Evolutionary conservation across 2,113 vertebrate genomes (phyloP), one percentile per base, ranked within the genome.

Genomic region (Myotis yumanensis): DNA sequence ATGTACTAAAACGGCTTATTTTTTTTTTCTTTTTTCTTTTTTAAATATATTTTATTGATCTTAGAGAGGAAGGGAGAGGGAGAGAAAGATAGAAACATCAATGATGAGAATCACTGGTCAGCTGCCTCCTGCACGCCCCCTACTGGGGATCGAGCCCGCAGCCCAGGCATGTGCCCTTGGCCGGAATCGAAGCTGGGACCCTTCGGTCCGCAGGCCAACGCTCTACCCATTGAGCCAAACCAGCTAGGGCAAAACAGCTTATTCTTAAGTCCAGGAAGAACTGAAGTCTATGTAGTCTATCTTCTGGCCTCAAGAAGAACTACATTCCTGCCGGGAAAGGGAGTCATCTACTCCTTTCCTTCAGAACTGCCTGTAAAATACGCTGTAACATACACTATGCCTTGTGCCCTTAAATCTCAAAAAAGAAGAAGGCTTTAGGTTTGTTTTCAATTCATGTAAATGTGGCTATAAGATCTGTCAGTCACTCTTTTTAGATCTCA

Each of bases 361-460:
- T 51, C 18, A 57, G 32, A 66, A 68, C 30, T 59, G 37, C 52
- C 82, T 15, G 0, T 9, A 80, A 86, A 57, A 83, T 11, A 35
- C 0, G 1, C 52, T 7, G 7, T 1, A 12, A 73, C 6, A 23
- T 10, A 37, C 25, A 35, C 16, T 12, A 30, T 11, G 30, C 69
- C 35, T 4, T 12, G 1, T n/a, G 35, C 4, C 43, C 72, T 22
- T 3, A 30, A 12, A 15, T 32, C 17, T 68, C 66, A 73, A 66
- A 62, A 79, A 20, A 51, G 15, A 0, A 85, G 18, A 40, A 46
- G 5, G 37, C 30, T 62, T 30, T 22, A 43, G 11, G 10, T 46
- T 48, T 54, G 32, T 23, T 89, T 37, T 86, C n/a, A 87, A 90
- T 30, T 68, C 69, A 43, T 25, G 40, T 66, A 76, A 71, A 85